A percentile compares a stretch with the other conserved stretches of the same genome.
phyloP scores from a whole-genome alignment of 2,888 invertebrate species.

The Spisula subtruncata region DNA sequence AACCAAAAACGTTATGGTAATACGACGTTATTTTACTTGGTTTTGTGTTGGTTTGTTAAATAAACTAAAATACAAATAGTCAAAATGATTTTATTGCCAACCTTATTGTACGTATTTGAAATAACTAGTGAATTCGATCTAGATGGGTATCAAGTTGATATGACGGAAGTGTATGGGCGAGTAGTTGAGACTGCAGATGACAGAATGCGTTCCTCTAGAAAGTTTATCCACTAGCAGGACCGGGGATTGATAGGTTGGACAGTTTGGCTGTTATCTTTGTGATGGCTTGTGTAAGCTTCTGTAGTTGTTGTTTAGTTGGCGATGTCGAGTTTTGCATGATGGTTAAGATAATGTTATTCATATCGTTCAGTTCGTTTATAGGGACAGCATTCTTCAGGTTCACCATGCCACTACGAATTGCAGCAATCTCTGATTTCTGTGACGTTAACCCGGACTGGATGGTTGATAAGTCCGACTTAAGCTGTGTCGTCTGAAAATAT shows the following conservation, averaged over 20 bases:
- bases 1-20: too few relatives aligned
- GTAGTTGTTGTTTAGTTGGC: conserved; percentile 26
- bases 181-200: not conserved
- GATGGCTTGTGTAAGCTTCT: conserved; percentile 49
- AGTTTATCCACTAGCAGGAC: conserved; percentile 15
- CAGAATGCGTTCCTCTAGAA: not conserved
- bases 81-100: too few relatives aligned
- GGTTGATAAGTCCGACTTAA: conserved; percentile 40
- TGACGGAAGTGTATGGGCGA: not conserved
- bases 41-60: too few relatives aligned
- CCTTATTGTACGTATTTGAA: too few relatives aligned
- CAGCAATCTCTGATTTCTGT: conserved; percentile 52
- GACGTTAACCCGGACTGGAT: conserved; percentile 49
- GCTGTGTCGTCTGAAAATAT: conserved; percentile 49
- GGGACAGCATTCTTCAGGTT: conserved; percentile 62
- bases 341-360: conserved; percentile 63
- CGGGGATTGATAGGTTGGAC: conserved; percentile 8
- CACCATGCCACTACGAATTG: conserved; percentile 49
- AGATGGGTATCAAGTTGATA: too few relatives aligned
- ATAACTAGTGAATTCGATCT: too few relatives aligned
- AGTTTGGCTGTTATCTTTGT: conserved; percentile 42
- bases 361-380: conserved; percentile 52
- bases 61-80: too few relatives aligned
- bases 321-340: conserved; percentile 32
- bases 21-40: too few relatives aligned